Conservation (phyloP, 2,888 invertebrate species). For the Tipula confusa region DNA sequence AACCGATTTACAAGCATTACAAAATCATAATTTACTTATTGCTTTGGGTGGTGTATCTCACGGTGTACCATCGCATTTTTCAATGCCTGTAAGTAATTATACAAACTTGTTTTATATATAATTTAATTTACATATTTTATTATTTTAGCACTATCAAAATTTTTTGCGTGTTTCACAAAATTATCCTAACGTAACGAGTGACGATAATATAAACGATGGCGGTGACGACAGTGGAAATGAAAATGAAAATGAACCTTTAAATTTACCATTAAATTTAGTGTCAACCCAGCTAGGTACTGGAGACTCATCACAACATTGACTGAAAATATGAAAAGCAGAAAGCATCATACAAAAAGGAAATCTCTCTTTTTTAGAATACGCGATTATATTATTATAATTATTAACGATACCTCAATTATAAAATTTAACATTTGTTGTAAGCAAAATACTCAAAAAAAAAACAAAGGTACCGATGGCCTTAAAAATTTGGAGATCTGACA, state of each 20-base stretch:
- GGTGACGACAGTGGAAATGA: constrained; percentile 36
- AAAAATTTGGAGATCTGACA: neutral
- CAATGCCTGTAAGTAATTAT: constrained; percentile 39
- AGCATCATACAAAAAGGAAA: neutral
- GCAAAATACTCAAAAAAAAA: neutral
- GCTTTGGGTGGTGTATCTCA: constrained; percentile 39
- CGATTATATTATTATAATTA: constrained; percentile 21
- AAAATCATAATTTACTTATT: constrained; percentile 41
- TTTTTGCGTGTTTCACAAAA: constrained; percentile 40
- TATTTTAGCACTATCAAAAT: constrained; percentile 38
- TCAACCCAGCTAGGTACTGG: constrained; percentile 38
- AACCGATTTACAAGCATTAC: constrained; percentile 38
- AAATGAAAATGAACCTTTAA: constrained; percentile 39
- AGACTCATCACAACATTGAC: constrained; percentile 34
- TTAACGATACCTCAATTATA: neutral
- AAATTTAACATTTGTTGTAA: neutral
- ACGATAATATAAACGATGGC: constrained; percentile 1
- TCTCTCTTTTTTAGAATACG: constrained; percentile 16
- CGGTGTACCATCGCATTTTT: constrained; percentile 38
- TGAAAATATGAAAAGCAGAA: constrained; percentile 14
- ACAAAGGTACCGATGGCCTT: constrained; percentile 20
- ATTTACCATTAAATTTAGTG: constrained; percentile 42
- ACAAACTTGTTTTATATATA: no score
- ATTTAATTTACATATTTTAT: constrained; percentile 30
- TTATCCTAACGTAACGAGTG: constrained; percentile 33